phyloP scores from a whole-genome alignment of 2,797 vertebrate genomes.

The Leuciscus waleckii region DNA sequence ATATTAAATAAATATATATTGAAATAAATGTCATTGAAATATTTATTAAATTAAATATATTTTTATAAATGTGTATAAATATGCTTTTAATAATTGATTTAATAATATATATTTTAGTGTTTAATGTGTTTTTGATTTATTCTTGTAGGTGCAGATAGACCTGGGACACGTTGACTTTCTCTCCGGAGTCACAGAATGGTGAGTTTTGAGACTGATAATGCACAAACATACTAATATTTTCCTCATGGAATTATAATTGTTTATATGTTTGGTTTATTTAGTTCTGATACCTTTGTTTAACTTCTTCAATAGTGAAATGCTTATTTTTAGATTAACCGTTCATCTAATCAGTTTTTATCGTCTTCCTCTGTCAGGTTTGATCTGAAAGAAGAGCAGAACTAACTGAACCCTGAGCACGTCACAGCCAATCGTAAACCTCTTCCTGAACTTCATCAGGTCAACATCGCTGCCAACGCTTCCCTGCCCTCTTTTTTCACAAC shows the following conservation, averaged over 20 bases:
- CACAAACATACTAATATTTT: neutral
- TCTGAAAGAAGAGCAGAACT: constrained; percentile 75
- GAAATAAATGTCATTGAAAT: neutral
- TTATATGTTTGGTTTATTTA: neutral
- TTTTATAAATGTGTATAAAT: neutral
- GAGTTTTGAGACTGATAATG: constrained; percentile 66
- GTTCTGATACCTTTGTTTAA: neutral
- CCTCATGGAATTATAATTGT: neutral
- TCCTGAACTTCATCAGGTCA: constrained; percentile 14
- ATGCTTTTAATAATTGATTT: neutral
- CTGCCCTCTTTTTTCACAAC: constrained; percentile 24
- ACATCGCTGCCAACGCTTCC: constrained; percentile 63
- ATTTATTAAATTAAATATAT: neutral
- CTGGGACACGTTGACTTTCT: constrained; percentile 81
- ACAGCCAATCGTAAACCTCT: neutral
- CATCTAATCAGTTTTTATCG: neutral
- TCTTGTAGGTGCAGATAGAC: constrained; percentile 83
- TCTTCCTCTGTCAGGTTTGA: constrained; percentile 79
- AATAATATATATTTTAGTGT: neutral
- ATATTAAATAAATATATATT: neutral
- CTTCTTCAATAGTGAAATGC: too few species aligned
- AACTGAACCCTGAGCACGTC: constrained; percentile 60
- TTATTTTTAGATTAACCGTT: neutral
- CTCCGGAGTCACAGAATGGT: constrained; percentile 87
- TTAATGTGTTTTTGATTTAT: constrained; percentile 2